Conservation (phyloP, 2,888 invertebrate species). For the Prenolepis imparis region DNA sequence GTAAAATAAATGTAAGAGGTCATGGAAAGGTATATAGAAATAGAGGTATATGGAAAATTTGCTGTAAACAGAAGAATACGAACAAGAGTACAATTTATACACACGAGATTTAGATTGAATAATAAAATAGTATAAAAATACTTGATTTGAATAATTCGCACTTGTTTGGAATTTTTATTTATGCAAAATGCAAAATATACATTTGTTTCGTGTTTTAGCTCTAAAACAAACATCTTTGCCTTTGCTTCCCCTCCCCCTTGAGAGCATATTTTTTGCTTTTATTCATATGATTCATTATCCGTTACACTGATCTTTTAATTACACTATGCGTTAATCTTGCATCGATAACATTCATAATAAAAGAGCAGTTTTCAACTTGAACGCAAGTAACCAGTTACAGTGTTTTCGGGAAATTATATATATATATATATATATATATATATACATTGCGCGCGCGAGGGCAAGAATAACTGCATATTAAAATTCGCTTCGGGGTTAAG, state of each 20-base stretch:
- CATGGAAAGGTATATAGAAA: not conserved
- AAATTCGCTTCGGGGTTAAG: constrained; percentile 22
- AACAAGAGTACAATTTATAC: not conserved
- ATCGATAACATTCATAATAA: constrained; percentile 22
- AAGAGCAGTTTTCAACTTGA: not conserved
- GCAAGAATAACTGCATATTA: constrained; percentile 27
- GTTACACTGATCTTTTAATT: not conserved
- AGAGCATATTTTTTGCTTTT: not conserved
- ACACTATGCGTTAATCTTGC: not conserved
- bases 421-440: too few relatives aligned
- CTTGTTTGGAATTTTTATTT: not conserved
- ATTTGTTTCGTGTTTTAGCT: not conserved
- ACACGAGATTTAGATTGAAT: not conserved
- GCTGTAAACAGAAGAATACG: not conserved
- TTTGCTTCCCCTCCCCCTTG: not conserved
- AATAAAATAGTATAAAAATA: constrained; percentile 7
- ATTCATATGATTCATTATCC: constrained; percentile 5
- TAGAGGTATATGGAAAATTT: not conserved
- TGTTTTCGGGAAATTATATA: not conserved
- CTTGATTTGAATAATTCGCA: too few relatives aligned
- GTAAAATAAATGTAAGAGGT: not conserved
- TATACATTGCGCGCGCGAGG: not conserved
- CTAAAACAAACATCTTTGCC: not conserved
- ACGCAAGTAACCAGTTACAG: not conserved
- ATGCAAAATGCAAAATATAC: not conserved